phyloP scores from a whole-genome alignment of 2,888 invertebrate genomes.

The Phorcus lineatus region DNA sequence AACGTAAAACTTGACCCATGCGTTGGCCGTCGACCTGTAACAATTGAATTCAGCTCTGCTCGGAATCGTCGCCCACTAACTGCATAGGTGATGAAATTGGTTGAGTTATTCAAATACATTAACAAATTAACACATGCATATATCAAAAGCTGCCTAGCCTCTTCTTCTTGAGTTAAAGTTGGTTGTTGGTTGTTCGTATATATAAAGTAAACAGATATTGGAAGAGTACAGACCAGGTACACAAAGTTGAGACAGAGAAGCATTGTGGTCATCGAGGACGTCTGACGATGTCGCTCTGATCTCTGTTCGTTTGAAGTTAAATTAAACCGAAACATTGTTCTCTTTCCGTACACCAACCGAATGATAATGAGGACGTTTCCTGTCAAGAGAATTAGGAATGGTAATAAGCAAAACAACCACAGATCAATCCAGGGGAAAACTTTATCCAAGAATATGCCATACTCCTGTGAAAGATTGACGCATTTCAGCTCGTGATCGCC shows the following conservation, averaged over 20 bases:
- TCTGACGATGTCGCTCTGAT: conserved; percentile 38
- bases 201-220: conserved; percentile 35
- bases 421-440: conserved; percentile 40
- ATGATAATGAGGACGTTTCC: conserved; percentile 41
- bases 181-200: not conserved
- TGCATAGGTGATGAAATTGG: conserved; percentile 46
- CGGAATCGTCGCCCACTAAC: conserved; percentile 43
- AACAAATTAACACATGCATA: conserved; percentile 35
- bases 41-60: conserved; percentile 43
- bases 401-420: conserved; percentile 38
- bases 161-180: not conserved
- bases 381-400: conserved; percentile 35
- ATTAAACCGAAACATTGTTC: not conserved
- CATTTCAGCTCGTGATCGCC: not conserved
- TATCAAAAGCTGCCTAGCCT: conserved; percentile 27
- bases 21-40: conserved; percentile 12
- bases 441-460: conserved; percentile 28
- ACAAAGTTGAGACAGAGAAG: conserved; percentile 37
- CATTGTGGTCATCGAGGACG: conserved; percentile 43
- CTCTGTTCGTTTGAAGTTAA: not conserved
- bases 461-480: not conserved
- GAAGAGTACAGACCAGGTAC: conserved; percentile 40
- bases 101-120: conserved; percentile 47
- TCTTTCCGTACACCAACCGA: conserved; percentile 31
- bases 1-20: not conserved